These are phyloP conservation scores for Zoroaster sp. DNA, from an alignment of 53 echinoderm and acorn worm genomes.

Conservation along the genomic window DNA sequence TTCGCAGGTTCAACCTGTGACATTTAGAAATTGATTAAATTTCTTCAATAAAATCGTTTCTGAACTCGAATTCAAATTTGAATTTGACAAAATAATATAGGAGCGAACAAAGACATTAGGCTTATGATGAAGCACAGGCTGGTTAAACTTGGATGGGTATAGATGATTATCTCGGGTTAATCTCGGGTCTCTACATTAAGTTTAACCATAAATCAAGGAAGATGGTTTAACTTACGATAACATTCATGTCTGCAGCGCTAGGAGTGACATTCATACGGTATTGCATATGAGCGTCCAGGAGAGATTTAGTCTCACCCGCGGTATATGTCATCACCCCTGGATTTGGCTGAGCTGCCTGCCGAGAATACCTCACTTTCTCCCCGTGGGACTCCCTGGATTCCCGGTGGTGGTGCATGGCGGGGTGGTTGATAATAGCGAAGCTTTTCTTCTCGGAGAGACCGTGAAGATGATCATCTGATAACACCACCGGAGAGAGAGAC, in stretches of 20 bases:
- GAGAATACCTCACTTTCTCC: not conserved
- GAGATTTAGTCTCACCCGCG: not conserved
- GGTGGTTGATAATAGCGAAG: not conserved
- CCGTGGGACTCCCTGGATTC: not conserved
- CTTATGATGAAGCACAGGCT: no score
- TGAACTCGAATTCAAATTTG: no score
- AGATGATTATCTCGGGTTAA: no score
- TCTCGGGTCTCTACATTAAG: no score
- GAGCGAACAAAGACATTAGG: no score
- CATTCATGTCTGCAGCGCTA: constrained; percentile 57
- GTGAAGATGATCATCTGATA: not conserved
- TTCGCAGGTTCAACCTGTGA: no score
- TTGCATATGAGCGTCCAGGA: constrained; percentile 25
- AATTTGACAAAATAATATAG: no score
- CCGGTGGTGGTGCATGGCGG: not conserved
- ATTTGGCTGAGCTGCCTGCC: constrained; percentile 2
- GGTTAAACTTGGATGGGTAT: no score
- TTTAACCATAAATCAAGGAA: no score
- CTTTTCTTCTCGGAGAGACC: not conserved
- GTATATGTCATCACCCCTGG: not conserved
- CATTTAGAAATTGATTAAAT: no score
- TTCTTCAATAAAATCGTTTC: no score
- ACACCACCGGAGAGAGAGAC: no score
- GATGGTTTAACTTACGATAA: constrained; percentile 24
- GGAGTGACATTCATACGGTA: constrained; percentile 50